Evolutionary conservation across 2,113 vertebrate genomes (phyloP).

Genomic region (Protomyctophum bolini): DNA sequence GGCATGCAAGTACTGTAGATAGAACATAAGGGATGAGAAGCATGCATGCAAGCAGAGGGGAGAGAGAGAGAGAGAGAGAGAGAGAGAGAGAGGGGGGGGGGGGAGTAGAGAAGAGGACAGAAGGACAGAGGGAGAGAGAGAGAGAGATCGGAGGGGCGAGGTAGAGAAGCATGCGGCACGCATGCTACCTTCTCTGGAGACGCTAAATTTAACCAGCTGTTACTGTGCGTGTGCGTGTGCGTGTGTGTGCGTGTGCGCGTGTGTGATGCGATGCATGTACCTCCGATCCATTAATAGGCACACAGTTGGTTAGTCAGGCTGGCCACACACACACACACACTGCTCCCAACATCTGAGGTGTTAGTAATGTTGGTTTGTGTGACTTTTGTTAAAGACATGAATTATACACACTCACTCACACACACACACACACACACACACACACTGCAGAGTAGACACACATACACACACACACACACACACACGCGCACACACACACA

Average conservation of each 20-base stretch:
- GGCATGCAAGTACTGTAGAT: too few relatives aligned
- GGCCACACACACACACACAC: too few relatives aligned
- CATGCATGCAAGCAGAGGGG: not conserved
- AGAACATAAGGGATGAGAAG: too few relatives aligned
- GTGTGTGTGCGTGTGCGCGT: not conserved
- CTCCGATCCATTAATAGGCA: constrained; percentile 36
- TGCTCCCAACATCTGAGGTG: too few relatives aligned
- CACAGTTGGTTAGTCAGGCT: constrained; percentile 22
- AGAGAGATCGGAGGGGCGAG: not conserved
- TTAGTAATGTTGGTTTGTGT: too few relatives aligned
- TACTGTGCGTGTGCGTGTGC: not conserved
- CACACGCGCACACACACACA: not conserved
- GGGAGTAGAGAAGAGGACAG: not conserved
- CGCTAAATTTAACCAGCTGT: not conserved
- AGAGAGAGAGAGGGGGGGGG: not conserved
- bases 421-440: constrained; percentile 2
- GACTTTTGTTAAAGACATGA: not conserved
- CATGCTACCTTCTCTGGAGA: too few relatives aligned
- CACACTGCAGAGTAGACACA: constrained; percentile 4
- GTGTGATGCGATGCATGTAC: constrained; percentile 28
- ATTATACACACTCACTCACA: not conserved
- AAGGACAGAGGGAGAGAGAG: not conserved
- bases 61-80: not conserved
- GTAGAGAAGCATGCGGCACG: not conserved
- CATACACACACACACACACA: not conserved